Evolutionary conservation across 2,113 vertebrate genomes (phyloP).

Genomic region (rabbit (Oryctolagus cuniculus)): mOryCun1.1 NC_091442.1:22254001-22254500

Average conservation of each 20-base stretch:
- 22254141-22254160: not conserved
- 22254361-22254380: no score
- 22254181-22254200: not conserved
- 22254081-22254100: not conserved
- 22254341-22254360: no score
- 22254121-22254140: not conserved
- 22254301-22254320: not conserved
- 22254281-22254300: not conserved
- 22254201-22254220: not conserved
- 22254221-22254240: not conserved
- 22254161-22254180: not conserved
- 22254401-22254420: no score
- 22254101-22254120: not conserved
- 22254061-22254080: not conserved
- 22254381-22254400: no score
- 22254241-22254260: not conserved
- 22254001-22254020: not conserved
- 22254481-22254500: no score
- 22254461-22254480: no score
- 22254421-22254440: no score
- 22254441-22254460: no score
- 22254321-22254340: no score
- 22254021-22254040: not conserved
- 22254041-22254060: conserved; percentile 31
- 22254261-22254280: not conserved